Evolutionary conservation across 2,888 invertebrate species (phyloP).

Genomic region (Margaritifera margaritifera): DNA sequence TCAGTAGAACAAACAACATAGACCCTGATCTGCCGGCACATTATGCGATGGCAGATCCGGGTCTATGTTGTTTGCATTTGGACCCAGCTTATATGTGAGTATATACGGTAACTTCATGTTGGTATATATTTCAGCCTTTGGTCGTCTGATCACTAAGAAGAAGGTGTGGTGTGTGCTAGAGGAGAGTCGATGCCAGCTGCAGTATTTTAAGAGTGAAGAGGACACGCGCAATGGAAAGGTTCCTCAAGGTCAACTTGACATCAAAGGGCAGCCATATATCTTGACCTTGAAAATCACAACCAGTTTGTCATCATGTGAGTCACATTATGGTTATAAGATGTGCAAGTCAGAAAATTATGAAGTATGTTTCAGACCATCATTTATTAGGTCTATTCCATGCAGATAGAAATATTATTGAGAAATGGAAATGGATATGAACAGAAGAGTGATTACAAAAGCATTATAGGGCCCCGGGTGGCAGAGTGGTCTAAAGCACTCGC

Average conservation of each 20-base stretch:
- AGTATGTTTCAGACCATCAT: too few relatives aligned
- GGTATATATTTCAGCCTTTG: conserved; percentile 61
- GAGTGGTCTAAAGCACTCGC: too few relatives aligned
- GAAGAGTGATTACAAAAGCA: too few relatives aligned
- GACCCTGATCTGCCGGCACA: too few relatives aligned
- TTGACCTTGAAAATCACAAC: conserved; percentile 70
- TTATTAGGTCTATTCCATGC: conserved; percentile 1
- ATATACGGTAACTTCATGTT: background rate
- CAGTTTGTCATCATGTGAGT: conserved; percentile 73
- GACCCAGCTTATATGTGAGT: too few relatives aligned
- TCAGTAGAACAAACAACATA: too few relatives aligned
- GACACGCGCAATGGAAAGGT: conserved; percentile 58
- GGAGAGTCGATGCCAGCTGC: conserved; percentile 67
- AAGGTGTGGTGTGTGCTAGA: conserved; percentile 72
- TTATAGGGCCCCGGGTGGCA: too few relatives aligned
- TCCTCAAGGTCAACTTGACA: conserved; percentile 65
- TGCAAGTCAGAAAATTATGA: background rate
- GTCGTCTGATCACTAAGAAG: conserved; percentile 66
- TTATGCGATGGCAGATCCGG: too few relatives aligned
- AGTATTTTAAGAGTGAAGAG: conserved; percentile 68
- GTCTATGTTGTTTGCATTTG: too few relatives aligned
- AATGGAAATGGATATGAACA: too few relatives aligned
- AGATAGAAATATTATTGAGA: too few relatives aligned
- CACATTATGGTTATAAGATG: background rate
- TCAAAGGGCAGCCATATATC: conserved; percentile 68